These are phyloP conservation scores for Dasyornis broadbenti DNA, from an alignment of 2,113 vertebrate genomes.

Conservation along the genomic window DNA sequence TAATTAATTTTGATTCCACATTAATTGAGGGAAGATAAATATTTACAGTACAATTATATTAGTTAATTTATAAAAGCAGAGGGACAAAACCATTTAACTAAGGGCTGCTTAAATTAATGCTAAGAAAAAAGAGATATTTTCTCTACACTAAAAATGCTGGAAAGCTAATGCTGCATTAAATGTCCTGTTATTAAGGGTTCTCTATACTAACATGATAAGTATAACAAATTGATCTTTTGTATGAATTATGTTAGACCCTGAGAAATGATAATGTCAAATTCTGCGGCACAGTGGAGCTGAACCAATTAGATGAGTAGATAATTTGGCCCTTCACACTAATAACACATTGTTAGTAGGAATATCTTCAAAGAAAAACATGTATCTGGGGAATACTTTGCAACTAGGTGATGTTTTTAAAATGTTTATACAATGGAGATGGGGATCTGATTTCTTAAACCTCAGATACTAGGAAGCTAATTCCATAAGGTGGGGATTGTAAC, in stretches of 20 bases:
- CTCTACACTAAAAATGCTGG: not conserved
- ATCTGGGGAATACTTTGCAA: slow-evolving; percentile 29
- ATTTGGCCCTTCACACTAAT: slow-evolving; percentile 43
- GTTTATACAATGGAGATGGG: not conserved
- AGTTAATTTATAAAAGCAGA: slow-evolving; percentile 45
- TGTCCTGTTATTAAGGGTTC: slow-evolving; percentile 20
- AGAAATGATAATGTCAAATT: slow-evolving; percentile 56
- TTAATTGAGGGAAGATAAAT: slow-evolving; percentile 56
- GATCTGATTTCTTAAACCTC: slow-evolving; percentile 22
- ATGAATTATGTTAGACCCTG: slow-evolving; percentile 54
- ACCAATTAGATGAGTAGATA: slow-evolving; percentile 55
- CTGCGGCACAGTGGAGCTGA: slow-evolving; percentile 17
- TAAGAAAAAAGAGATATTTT: not conserved
- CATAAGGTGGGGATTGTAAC: not conserved
- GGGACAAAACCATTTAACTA: slow-evolving; percentile 9
- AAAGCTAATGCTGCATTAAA: slow-evolving; percentile 37
- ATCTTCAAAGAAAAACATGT: slow-evolving; percentile 38
- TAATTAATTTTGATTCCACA: slow-evolving; percentile 44
- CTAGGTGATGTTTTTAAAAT: slow-evolving; percentile 31
- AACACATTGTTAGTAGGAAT: slow-evolving; percentile 11
- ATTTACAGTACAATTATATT: slow-evolving; percentile 46
- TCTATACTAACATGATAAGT: slow-evolving; percentile 32
- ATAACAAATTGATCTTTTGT: slow-evolving; percentile 47
- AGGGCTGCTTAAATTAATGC: slow-evolving; percentile 5
- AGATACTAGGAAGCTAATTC: not conserved